phyloP scores from a whole-genome alignment of 2,797 vertebrate genomes.

The Botia kubotai region DNA sequence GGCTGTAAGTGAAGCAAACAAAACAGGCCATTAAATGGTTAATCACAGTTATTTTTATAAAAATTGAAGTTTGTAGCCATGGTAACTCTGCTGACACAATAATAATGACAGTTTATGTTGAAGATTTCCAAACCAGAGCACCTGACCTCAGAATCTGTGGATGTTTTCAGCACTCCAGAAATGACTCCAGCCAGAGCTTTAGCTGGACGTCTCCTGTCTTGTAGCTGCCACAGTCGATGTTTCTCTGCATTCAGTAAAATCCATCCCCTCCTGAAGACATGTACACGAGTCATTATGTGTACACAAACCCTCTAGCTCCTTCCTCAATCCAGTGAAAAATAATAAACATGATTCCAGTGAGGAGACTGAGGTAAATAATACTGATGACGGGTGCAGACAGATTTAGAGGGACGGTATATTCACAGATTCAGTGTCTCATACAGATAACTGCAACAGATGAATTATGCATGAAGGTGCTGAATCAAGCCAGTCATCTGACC shows the following conservation, averaged over 20 bases:
- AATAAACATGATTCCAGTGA: conserved; percentile 64
- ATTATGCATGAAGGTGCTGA: conserved; percentile 41
- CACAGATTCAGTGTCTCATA: conserved; percentile 51
- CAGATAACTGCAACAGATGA: conserved; percentile 53
- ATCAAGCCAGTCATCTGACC: conserved; percentile 43
- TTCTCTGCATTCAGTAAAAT: neutral
- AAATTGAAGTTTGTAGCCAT: neutral
- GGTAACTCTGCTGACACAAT: neutral
- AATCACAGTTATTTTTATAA: too few relatives aligned
- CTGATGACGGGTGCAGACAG: conserved; percentile 36
- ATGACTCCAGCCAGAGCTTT: neutral
- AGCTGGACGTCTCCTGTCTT: neutral
- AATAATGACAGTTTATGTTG: neutral
- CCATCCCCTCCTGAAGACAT: conserved; percentile 1
- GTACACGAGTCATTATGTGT: conserved; percentile 20
- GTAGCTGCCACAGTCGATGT: neutral
- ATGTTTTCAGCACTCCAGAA: neutral
- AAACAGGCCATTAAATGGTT: too few relatives aligned
- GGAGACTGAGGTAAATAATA: conserved; percentile 51
- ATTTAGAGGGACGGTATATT: conserved; percentile 60
- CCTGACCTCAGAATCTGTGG: neutral
- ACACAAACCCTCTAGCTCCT: conserved; percentile 32
- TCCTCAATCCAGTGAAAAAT: conserved; percentile 66
- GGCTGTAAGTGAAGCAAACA: too few relatives aligned
- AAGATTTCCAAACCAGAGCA: neutral